Evolutionary conservation across 2,888 invertebrate genomes (phyloP).

Genomic region (Rhingia campestris): DNA sequence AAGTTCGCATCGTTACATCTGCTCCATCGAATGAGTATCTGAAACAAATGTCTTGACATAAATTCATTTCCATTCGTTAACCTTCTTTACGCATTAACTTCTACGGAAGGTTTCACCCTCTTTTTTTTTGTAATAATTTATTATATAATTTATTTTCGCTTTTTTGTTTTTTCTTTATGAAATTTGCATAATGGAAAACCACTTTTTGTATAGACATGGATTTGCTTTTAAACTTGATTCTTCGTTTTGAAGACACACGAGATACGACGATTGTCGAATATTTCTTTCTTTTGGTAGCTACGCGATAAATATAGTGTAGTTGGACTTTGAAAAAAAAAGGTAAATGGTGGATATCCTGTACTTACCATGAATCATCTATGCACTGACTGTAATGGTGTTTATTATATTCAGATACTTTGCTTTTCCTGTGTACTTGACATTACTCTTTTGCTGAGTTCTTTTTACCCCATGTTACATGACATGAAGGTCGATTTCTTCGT

Average conservation of each 20-base stretch:
- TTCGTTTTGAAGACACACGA: neutral
- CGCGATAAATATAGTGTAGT: slow-evolving; percentile 18
- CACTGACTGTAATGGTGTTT: slow-evolving; percentile 45
- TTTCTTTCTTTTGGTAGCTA: neutral
- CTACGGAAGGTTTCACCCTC: slow-evolving; percentile 41
- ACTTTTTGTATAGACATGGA: slow-evolving; percentile 58
- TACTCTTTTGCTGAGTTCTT: slow-evolving; percentile 14
- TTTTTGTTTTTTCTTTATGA: slow-evolving; percentile 13
- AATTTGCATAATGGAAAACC: slow-evolving; percentile 70
- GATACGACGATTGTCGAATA: neutral
- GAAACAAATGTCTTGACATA: slow-evolving; percentile 36
- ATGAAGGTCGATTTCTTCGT: slow-evolving; percentile 11
- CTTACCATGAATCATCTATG: slow-evolving; percentile 53
- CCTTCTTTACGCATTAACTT: slow-evolving; percentile 25
- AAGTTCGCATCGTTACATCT: too few species aligned
- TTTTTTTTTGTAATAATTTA: slow-evolving; percentile 45
- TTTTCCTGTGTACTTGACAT: slow-evolving; percentile 2
- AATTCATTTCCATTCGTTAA: slow-evolving; percentile 53
- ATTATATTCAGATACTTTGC: slow-evolving; percentile 27
- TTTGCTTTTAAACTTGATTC: slow-evolving; percentile 67
- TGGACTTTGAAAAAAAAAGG: slow-evolving; percentile 8
- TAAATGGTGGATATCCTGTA: slow-evolving; percentile 57
- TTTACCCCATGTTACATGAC: neutral
- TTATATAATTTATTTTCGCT: slow-evolving; percentile 67
- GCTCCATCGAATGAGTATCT: slow-evolving; percentile 15